Evolutionary conservation across 2,113 vertebrate species (phyloP).

Genomic region (Sisor rabdophorus): DNA sequence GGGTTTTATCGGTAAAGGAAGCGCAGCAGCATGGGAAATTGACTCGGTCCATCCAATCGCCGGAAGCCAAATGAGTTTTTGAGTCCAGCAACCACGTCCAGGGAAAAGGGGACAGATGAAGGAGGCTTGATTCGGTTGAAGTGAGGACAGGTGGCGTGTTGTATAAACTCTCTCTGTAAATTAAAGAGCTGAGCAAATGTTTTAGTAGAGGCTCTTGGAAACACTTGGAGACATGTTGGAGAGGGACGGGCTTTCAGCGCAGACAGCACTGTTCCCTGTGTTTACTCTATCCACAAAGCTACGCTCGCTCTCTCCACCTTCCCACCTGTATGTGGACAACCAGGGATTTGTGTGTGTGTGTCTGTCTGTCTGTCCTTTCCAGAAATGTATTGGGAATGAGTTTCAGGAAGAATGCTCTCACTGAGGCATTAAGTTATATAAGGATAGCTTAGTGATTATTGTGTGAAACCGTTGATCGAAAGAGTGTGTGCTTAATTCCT

Average conservation of each 20-base stretch:
- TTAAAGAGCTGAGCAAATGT: slow-evolving; percentile 25
- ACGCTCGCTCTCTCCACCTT: slow-evolving; percentile 7
- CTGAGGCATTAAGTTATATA: too few species aligned
- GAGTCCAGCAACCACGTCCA: slow-evolving; percentile 11
- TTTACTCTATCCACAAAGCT: slow-evolving; percentile 37
- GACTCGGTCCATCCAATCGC: slow-evolving; percentile 18
- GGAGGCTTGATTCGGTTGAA: slow-evolving; percentile 29
- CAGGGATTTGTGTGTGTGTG: too few species aligned
- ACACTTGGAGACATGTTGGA: not conserved
- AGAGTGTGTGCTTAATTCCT: too few species aligned
- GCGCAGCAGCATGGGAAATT: slow-evolving; percentile 18
- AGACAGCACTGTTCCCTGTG: slow-evolving; percentile 27
- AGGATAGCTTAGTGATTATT: too few species aligned
- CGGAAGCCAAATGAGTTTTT: slow-evolving; percentile 23
- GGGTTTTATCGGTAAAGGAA: slow-evolving; percentile 10
- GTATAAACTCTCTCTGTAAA: slow-evolving; percentile 44
- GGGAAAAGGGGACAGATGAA: slow-evolving; percentile 10
- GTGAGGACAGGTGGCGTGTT: slow-evolving; percentile 29
- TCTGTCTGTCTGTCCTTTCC: not conserved
- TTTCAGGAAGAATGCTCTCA: not conserved
- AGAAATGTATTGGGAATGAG: not conserved
- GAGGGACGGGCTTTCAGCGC: slow-evolving; percentile 30
- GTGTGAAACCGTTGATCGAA: too few species aligned
- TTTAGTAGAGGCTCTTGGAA: slow-evolving; percentile 35
- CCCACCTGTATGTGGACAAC: not conserved